These are phyloP conservation scores for Caretta caretta DNA, from an alignment of 2,113 vertebrate species.

Conservation along the genomic window DNA sequence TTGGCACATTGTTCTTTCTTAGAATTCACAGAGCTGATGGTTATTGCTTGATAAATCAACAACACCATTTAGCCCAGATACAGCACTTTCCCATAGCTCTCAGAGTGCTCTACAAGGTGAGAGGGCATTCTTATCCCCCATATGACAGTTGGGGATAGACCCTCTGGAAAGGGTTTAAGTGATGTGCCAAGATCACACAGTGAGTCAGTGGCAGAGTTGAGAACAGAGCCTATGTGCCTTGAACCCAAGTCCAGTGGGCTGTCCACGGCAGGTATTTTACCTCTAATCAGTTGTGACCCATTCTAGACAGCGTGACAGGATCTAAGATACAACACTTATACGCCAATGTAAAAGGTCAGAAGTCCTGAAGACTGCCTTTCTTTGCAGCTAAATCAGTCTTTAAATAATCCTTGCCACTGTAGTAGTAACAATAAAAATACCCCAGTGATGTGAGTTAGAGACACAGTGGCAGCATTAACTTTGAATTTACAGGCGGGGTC, in stretches of 20 bases:
- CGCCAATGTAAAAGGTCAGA: neutral
- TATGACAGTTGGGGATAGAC: neutral
- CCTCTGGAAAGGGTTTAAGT: neutral
- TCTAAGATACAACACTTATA: rapidly evolving
- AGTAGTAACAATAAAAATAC: neutral
- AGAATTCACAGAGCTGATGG: neutral
- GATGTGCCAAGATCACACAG: neutral
- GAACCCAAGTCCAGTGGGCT: neutral
- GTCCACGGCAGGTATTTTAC: neutral
- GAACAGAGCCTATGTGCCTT: neutral
- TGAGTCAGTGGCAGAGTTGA: neutral
- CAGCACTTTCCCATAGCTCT: rapidly evolving
- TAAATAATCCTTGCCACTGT: neutral
- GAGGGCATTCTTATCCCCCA: rapidly evolving
- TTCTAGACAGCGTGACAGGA: rapidly evolving
- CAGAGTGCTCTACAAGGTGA: neutral
- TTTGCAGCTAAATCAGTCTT: neutral
- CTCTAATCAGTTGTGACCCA: neutral
- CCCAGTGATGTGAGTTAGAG: neutral
- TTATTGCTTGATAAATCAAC: neutral
- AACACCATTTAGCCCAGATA: rapidly evolving
- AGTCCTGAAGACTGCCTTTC: neutral
- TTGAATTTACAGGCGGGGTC: neutral
- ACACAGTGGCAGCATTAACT: rapidly evolving
- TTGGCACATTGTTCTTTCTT: neutral